These are phyloP conservation scores for Callorhinus ursinus DNA, from an alignment of 2,113 vertebrate species.

Conservation along the genomic window DNA sequence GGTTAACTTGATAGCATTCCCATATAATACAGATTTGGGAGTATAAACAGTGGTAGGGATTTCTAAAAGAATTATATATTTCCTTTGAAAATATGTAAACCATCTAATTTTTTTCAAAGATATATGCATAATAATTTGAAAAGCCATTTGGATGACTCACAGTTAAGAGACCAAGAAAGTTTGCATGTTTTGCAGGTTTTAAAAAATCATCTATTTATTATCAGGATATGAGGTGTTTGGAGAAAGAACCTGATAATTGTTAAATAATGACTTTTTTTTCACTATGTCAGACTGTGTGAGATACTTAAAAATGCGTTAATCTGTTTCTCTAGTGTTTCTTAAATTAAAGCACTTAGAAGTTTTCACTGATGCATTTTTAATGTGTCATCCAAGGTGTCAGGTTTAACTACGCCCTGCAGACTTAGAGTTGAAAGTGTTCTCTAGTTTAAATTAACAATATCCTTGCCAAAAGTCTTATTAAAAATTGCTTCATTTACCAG, in stretches of 20 bases:
- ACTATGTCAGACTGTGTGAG: constrained; percentile 49
- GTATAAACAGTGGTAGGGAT: neutral
- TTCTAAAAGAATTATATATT: neutral
- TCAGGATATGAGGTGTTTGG: neutral
- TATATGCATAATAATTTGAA: neutral
- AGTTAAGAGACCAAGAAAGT: neutral
- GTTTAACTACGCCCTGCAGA: constrained; percentile 70
- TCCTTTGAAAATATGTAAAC: constrained; percentile 45
- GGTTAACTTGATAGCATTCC: constrained; percentile 21
- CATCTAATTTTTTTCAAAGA: neutral
- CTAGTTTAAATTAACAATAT: constrained; percentile 62
- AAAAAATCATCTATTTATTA: constrained; percentile 27
- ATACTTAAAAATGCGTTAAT: constrained; percentile 62
- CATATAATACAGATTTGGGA: neutral
- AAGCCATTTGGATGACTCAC: neutral
- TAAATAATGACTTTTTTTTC: neutral
- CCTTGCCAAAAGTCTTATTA: constrained; percentile 61
- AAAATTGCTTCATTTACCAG: constrained; percentile 59
- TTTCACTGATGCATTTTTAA: constrained; percentile 66
- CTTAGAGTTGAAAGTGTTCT: constrained; percentile 53
- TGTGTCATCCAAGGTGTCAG: constrained; percentile 42
- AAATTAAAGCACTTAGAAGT: constrained; percentile 62
- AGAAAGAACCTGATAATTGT: neutral
- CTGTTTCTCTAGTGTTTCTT: constrained; percentile 49
- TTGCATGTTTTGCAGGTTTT: neutral